Evolutionary conservation across 2,888 invertebrate species (phyloP), one percentile per base, ranked within the genome.

Genomic region (Carpatolechia fugitivella): DNA sequence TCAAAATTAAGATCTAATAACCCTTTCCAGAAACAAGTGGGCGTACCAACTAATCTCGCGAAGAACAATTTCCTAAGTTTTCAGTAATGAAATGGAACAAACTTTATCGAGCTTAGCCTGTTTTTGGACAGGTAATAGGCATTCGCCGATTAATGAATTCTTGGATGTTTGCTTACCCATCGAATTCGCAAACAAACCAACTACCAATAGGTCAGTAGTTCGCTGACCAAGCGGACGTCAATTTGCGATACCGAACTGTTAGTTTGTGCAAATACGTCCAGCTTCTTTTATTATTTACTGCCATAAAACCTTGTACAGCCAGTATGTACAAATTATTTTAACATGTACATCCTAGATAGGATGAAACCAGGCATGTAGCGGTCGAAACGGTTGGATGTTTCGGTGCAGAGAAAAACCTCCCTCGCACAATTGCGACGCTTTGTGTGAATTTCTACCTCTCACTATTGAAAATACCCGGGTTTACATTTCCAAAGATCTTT

Each of bases 211-310:
- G 16, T 16, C 40, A 16, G 16, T 10, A 5, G 40, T 40, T 24
- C 59, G 71, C 69, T 74, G 75, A 74, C 69, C 66, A 57, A 33
- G 64, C 61, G 54, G 46, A 55, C 54, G 53, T 49, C 49, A 56
- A 38, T 38, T 38, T 38, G 35, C 41, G 36, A 47, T 52, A 50
- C 47, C 38, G 46, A 38, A 48, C 13, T 31, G 24, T 18, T 31
- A 4, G 20, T 55, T 51, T 49, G 35, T 16, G 16, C 11, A 36
- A 51, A 55, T 41, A 31, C 41, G 10, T 41, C 49, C 38, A 35
- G 31, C 14, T 48, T 48, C 33, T 31, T 48, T 41, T 35, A 35
- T 20, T 48, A 48, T 48, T 48, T 48, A 48, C 16, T 14, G 16
- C 33, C 16, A 33, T 48, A 48, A 48, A 48, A 41, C 49, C 20